Evolutionary conservation across 2,113 vertebrate genomes (phyloP), one percentile per base, ranked within the genome.

Genomic region (Eira barbara): DNA sequence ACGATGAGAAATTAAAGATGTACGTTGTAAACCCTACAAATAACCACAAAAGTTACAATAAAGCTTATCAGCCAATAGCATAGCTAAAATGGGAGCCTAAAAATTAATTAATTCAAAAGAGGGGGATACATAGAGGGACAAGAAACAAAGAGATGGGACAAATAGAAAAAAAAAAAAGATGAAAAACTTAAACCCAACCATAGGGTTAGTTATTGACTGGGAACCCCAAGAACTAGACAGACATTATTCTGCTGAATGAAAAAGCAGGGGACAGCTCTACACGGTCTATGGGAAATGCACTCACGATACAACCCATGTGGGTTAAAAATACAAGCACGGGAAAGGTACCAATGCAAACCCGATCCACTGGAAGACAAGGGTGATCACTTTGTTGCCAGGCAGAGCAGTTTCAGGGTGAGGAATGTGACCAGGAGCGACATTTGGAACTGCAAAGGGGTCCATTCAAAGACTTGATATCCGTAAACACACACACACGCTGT

Each of bases 301-400:
- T 27, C 52, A 29, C 9, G 42, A 23, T 17, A 2, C 0, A n/a
- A 94, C 18, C 21, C 45, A 21, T 0, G 2, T 1, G 14, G 39
- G 5, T 79, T 25, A 69, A 45, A 83, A 52, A 29, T 4, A 20
- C 36, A 61, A 86, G 52, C 36, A 34, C n/a, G 57, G 49, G 47
- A 36, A 45, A 93, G 34, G 2, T 25, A 6, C 4, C 14, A 13
- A 2, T 2, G 6, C 3, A 67, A 18, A 61, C 25, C 36, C 42
- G 4, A 3, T 36, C 11, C 42, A 21, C 23, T 12, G 20, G 34
- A 47, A 42, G 61, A n/a, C 13, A 4, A 7, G 5, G 23, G 12
- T 23, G 29, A 17, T 23, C 7, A 20, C 21, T 3, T 1, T 49
- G 9, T 17, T 49, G 20, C 7, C 3, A 73, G 78, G 57, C 12